Evolutionary conservation across 2,113 vertebrate species (phyloP), one percentile per base, ranked within the genome.

Genomic region (Toxotes chatareus): DNA sequence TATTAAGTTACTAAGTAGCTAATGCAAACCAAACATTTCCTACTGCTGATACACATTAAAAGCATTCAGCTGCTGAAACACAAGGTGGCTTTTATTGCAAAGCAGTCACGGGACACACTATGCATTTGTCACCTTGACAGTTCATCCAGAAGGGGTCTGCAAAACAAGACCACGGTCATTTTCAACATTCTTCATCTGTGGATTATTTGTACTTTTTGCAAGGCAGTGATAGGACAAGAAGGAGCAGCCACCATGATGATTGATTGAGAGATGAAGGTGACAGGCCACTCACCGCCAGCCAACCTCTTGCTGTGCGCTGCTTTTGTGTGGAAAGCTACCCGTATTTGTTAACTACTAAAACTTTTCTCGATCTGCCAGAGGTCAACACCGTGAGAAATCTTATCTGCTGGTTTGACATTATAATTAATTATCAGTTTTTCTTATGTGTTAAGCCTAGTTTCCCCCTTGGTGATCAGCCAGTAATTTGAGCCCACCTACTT

Each of bases 401-500:
- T 31, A 47, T 51, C 66, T 61, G 31, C n/a, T 74, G 38, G 42
- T 49, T 60, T 40, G 21, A 40, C 36, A 73, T 72, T 59, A 9
- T 47, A 0, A 31, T 56, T 53, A 23, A 63, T 55, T 46, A 59
- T 60, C 11, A 34, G 6, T 38, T 61, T 67, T 63, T 79, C 2
- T 83, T 78, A 12, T 61, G 32, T 55, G 49, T 68, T 57, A 66
- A 2, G 62, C 14, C n/a, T 10, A 12, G 32, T 44, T 66, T 67
- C n/a, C 44, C 44, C 38, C 46, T 46, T 3, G 51, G 61, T 31
- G 36, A 63, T 70, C n/a, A 44, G 40, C 34, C 42, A 19, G 66
- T 69, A 51, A 64, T 82, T 65, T 59, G 34, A 67, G 34, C 53
- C 74, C 51, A 62, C 66, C 65, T 34, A 10, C 38, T 70, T 14